phyloP scores from a whole-genome alignment of 2,888 invertebrate genomes.

The Mimas tiliae region DNA sequence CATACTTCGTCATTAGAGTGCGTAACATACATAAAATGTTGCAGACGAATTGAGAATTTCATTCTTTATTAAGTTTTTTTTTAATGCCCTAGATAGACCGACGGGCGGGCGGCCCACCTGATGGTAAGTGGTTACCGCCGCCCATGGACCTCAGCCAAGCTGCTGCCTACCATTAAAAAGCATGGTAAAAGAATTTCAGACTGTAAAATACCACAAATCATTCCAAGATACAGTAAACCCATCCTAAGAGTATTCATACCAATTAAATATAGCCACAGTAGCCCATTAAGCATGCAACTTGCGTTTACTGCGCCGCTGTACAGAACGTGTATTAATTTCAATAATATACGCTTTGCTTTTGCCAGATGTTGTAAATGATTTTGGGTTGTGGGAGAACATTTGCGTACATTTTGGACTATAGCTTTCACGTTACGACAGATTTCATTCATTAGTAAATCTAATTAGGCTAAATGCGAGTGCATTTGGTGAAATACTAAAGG shows the following conservation, averaged over 20 bases:
- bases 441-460: background rate
- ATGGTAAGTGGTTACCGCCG: too few species aligned
- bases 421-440: background rate
- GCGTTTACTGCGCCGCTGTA: conserved; percentile 30
- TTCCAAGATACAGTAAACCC: background rate
- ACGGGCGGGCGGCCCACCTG: too few species aligned
- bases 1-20: too few species aligned
- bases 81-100: too few species aligned
- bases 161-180: too few species aligned
- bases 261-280: conserved; percentile 12
- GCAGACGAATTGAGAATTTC: too few species aligned
- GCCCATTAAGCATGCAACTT: conserved; percentile 31
- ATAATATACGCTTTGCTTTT: conserved; percentile 29
- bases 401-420: conserved; percentile 6
- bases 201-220: background rate
- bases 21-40: too few species aligned
- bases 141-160: too few species aligned
- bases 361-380: conserved; percentile 17
- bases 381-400: conserved; percentile 18
- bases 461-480: background rate
- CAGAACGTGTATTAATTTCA: conserved; percentile 35
- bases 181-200: background rate
- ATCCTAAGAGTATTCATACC: background rate
- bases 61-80: too few species aligned
- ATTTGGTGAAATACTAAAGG: background rate